Evolutionary conservation across 2,797 vertebrate species (phyloP).

Genomic region (Poeciliopsis gracilis): DNA sequence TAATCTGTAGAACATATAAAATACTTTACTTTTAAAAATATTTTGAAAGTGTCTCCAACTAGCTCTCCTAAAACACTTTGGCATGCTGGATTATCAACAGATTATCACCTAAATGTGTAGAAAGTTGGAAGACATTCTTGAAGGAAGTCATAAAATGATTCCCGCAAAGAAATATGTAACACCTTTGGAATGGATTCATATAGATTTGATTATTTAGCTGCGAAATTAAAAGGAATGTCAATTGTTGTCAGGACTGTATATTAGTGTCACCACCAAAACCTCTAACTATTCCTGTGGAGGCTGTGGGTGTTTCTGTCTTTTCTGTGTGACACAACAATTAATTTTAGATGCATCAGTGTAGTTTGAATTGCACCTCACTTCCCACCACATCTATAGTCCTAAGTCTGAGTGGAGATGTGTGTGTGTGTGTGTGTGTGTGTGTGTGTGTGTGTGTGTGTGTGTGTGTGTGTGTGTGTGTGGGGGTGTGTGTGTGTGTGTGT

Average conservation of each 20-base stretch:
- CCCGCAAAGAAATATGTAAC: neutral
- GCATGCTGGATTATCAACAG: neutral
- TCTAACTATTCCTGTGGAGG: neutral
- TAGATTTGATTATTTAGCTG: neutral
- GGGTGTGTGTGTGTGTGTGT: neutral
- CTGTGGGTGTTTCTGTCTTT: neutral
- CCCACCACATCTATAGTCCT: slow-evolving; percentile 16
- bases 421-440: neutral
- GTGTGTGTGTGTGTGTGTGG: neutral
- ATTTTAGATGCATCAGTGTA: slow-evolving; percentile 14
- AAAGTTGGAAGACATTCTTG: neutral
- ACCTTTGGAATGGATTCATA: neutral
- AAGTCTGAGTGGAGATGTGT: slow-evolving; percentile 15
- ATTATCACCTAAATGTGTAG: neutral
- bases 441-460: neutral
- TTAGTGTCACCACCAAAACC: neutral
- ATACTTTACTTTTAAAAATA: neutral
- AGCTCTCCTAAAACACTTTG: neutral
- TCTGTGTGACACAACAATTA: slow-evolving; percentile 1
- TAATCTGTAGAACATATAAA: neutral
- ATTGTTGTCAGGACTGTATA: neutral
- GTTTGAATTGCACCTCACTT: slow-evolving; percentile 13
- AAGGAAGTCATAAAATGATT: neutral
- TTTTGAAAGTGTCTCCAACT: neutral
- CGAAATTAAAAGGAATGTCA: neutral